Evolutionary conservation across 1,140 invertebrate genomes (phyloP).

Genomic region (Anadara kagoshimensis): DNA sequence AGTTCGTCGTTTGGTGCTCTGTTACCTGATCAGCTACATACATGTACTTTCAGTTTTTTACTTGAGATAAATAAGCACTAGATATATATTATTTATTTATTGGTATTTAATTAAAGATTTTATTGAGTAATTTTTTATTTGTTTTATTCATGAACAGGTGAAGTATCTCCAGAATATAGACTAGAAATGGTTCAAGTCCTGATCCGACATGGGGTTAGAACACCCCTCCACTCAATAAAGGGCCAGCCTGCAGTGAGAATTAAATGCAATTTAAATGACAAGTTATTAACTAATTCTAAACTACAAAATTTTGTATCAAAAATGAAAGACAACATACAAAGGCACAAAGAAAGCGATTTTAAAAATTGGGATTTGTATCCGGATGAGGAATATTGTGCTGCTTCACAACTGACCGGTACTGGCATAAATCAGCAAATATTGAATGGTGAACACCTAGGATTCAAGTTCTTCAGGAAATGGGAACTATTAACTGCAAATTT

Average conservation of each 20-base stretch:
- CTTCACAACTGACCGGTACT: conserved; percentile 83
- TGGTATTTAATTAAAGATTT: too few relatives aligned
- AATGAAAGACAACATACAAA: conserved; percentile 31
- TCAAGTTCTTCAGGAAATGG: conserved; percentile 81
- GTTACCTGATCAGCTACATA: too few relatives aligned
- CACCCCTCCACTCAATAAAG: conserved; percentile 85
- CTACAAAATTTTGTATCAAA: conserved; percentile 42
- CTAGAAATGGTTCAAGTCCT: conserved; percentile 86
- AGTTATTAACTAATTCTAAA: conserved; percentile 54
- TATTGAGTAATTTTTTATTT: background rate
- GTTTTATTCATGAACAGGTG: conserved; percentile 71
- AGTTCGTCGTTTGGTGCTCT: too few relatives aligned
- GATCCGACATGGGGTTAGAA: conserved; percentile 90
- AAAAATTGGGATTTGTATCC: conserved; percentile 87
- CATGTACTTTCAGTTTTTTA: too few relatives aligned
- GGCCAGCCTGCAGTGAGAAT: conserved; percentile 80
- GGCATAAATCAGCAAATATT: conserved; percentile 85
- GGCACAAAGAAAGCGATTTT: conserved; percentile 81
- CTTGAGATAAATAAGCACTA: too few relatives aligned
- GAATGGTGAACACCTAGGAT: conserved; percentile 82
- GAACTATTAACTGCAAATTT: conserved; percentile 74
- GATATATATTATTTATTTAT: too few relatives aligned
- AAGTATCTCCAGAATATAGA: conserved; percentile 79
- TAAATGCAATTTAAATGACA: conserved; percentile 80
- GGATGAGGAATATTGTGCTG: conserved; percentile 76